Conservation (phyloP, 2,888 invertebrate species). For the Operophtera brumata region DNA sequence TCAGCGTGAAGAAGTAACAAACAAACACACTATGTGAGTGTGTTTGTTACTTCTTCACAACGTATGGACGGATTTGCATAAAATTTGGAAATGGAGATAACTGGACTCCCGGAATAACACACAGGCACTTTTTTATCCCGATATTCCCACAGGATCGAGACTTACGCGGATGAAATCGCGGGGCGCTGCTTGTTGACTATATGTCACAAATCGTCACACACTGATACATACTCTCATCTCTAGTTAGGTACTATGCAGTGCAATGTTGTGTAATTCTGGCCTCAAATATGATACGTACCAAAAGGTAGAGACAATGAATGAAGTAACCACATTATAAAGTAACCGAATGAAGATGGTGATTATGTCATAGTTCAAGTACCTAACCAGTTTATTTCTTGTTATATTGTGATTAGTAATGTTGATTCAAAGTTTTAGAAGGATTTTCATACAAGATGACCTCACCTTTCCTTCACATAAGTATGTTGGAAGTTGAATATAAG, state of each 20-base stretch:
- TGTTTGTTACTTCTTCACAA: too few species aligned
- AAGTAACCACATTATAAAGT: conserved; percentile 1
- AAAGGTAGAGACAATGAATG: conserved; percentile 9
- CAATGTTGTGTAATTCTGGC: conserved; percentile 10
- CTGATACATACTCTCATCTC: not conserved
- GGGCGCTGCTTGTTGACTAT: too few species aligned
- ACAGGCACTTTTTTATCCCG: too few species aligned
- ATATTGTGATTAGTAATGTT: not conserved
- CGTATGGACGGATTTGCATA: too few species aligned
- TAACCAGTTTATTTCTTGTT: not conserved
- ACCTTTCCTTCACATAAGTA: not conserved
- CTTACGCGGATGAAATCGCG: too few species aligned
- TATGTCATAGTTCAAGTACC: conserved; percentile 17
- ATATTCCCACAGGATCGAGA: too few species aligned
- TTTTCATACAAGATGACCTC: conserved; percentile 1
- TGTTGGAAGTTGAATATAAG: not conserved
- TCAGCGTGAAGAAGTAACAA: too few species aligned
- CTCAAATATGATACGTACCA: conserved; percentile 7
- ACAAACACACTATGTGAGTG: too few species aligned
- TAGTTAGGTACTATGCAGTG: not conserved
- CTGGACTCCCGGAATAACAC: too few species aligned
- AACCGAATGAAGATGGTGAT: conserved; percentile 6
- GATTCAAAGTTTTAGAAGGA: not conserved
- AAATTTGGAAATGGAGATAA: too few species aligned
- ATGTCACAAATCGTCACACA: not conserved